Evolutionary conservation across 2,113 vertebrate genomes (phyloP).

Genomic region (Gnathonemus longibarbis): DNA sequence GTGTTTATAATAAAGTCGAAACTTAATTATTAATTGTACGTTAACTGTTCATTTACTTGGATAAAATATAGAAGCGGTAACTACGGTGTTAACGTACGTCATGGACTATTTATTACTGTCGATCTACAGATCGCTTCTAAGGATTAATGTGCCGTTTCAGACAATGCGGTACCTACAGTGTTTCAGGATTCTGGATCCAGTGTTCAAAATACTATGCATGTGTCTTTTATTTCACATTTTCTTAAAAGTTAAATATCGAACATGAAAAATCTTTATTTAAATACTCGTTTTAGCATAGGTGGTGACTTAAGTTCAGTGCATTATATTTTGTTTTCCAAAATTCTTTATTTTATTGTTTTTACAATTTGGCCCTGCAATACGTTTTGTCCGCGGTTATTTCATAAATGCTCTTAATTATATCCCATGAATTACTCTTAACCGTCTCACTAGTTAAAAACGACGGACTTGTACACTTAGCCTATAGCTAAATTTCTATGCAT

Average conservation of each 20-base stretch:
- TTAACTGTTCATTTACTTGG: neutral
- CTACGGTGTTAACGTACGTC: neutral
- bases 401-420: neutral
- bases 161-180: neutral
- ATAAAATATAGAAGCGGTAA: neutral
- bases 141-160: neutral
- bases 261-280: neutral
- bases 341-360: neutral
- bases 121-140: neutral
- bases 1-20: neutral
- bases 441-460: neutral
- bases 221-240: neutral
- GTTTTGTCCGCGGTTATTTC: neutral
- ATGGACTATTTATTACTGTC: neutral
- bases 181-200: neutral
- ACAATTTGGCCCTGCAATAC: neutral
- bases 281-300: neutral
- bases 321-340: neutral
- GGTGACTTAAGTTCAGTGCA: neutral
- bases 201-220: neutral
- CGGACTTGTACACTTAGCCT: neutral
- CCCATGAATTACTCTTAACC: neutral
- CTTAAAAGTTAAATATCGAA: neutral
- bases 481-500: neutral
- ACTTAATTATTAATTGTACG: neutral